Conservation (phyloP, 2,888 invertebrate genomes). For the Calameuta filiformis region DNA sequence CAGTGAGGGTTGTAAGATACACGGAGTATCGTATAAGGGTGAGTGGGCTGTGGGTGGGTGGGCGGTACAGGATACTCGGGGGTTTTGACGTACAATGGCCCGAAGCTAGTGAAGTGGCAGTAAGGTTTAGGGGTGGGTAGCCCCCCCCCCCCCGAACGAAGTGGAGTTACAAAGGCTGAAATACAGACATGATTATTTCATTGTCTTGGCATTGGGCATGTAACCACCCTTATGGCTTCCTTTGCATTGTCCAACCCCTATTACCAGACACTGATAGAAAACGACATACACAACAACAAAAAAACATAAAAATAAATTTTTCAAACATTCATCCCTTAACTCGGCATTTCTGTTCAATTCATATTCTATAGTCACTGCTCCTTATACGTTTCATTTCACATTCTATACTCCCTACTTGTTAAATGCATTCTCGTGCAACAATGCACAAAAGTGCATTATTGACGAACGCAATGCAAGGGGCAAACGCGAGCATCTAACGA, state of each 20-base stretch:
- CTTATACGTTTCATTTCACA: neutral
- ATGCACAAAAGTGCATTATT: neutral
- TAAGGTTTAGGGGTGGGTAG: conserved; percentile 15
- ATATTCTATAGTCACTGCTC: neutral
- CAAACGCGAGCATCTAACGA: neutral
- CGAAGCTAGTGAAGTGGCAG: conserved; percentile 27
- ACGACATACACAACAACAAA: too few species aligned
- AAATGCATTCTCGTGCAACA: neutral
- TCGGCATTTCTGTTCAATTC: neutral
- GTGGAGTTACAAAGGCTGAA: conserved; percentile 1
- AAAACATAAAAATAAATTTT: too few species aligned
- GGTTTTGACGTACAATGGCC: conserved; percentile 18
- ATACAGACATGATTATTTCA: conserved; percentile 4
- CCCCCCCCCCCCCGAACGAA: neutral
- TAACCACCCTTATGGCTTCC: neutral
- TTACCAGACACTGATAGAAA: neutral
- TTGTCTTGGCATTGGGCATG: neutral
- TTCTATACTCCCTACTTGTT: neutral
- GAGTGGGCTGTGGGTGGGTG: neutral
- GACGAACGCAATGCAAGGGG: neutral
- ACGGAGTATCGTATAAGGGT: conserved; percentile 16
- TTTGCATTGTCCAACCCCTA: neutral
- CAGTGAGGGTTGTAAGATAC: conserved; percentile 21
- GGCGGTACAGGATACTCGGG: neutral
- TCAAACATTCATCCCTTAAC: neutral